Evolutionary conservation across 2,888 invertebrate species (phyloP).

Genomic region (Halictus quadricinctus): DNA sequence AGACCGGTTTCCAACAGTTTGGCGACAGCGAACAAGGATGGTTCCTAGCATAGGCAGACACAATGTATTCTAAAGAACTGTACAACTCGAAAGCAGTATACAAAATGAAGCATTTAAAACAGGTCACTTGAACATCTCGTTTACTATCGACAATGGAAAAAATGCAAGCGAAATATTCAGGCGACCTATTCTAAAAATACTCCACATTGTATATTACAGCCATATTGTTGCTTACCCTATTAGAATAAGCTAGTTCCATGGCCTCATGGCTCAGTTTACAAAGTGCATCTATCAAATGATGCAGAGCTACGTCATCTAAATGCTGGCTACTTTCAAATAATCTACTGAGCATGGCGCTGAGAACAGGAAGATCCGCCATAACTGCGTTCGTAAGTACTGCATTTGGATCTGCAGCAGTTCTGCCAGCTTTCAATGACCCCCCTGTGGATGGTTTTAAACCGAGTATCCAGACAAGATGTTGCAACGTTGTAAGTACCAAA

Average conservation of each 20-base stretch:
- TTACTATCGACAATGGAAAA: background rate
- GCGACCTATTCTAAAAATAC: background rate
- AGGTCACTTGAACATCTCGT: background rate
- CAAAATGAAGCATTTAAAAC: too few relatives aligned
- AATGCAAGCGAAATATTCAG: background rate
- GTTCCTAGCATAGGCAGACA: constrained; percentile 87
- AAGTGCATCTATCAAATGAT: constrained; percentile 97
- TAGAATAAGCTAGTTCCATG: constrained; percentile 97
- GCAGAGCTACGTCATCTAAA: constrained; percentile 96
- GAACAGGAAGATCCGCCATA: constrained; percentile 95
- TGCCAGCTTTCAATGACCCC: constrained; percentile 94
- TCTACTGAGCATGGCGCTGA: constrained; percentile 95
- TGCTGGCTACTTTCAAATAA: constrained; percentile 97
- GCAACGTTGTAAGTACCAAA: constrained; percentile 96
- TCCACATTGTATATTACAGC: background rate
- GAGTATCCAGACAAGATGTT: constrained; percentile 97
- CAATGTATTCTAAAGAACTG: background rate
- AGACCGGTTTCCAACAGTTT: constrained; percentile 98
- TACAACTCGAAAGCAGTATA: background rate
- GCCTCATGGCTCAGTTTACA: constrained; percentile 98
- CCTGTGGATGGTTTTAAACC: constrained; percentile 97
- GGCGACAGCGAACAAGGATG: constrained; percentile 97
- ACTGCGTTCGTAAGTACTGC: constrained; percentile 97
- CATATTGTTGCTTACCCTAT: constrained; percentile 86
- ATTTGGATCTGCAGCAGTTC: constrained; percentile 90